A percentile compares a stretch with the other conserved stretches of the same genome.
Conservation (phyloP, 2,113 vertebrate species). For the Tauraco erythrolophus region DNA sequence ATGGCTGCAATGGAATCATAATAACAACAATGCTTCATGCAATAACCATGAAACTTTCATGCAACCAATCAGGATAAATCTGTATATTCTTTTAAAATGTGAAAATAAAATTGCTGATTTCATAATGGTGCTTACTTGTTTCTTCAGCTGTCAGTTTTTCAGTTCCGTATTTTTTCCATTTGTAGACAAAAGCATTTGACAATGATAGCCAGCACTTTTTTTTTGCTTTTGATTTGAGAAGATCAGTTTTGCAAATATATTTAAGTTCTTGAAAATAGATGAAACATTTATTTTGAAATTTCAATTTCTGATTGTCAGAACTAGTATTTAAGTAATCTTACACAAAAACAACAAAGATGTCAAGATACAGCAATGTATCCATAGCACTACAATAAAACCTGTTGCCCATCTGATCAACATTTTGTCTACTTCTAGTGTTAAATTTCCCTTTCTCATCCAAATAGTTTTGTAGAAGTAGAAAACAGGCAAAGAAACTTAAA, state of each 20-base stretch:
- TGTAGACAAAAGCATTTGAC: neutral
- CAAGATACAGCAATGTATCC: neutral
- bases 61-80: neutral
- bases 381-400: neutral
- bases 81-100: neutral
- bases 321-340: neutral
- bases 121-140: neutral
- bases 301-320: neutral
- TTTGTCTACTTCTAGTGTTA: neutral
- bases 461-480: neutral
- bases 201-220: neutral
- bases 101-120: neutral
- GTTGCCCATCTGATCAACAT: neutral
- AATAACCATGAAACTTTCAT: neutral
- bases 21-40: neutral
- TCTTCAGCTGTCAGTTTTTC: neutral
- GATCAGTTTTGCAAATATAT: neutral
- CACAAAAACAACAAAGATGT: neutral
- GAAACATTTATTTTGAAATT: neutral
- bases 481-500: neutral
- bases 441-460: neutral
- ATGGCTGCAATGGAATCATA: neutral
- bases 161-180: neutral
- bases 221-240: neutral
- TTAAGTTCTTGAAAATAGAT: neutral